Percentiles rank a stretch among this genome's conserved stretches.
Conservation (phyloP, 92 coral and sea anemone species). For the Phenganax marumi region DNA sequence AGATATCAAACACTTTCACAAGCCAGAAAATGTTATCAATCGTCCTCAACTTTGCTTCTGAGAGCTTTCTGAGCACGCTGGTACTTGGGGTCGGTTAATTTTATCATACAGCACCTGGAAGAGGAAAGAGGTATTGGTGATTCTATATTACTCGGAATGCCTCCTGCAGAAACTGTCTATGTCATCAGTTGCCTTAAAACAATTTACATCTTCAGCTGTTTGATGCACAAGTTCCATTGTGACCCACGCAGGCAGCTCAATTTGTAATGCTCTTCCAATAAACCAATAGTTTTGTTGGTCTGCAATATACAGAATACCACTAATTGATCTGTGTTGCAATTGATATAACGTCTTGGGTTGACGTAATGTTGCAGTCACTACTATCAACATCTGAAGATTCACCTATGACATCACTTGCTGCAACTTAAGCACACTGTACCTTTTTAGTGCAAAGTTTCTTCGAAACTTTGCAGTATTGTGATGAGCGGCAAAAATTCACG, state of each 20-base stretch:
- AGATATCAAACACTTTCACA: slow-evolving; percentile 7
- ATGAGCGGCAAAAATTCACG: too few species aligned
- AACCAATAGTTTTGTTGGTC: slow-evolving; percentile 52
- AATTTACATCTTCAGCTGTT: slow-evolving; percentile 45
- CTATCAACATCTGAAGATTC: slow-evolving; percentile 24
- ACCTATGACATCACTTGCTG: slow-evolving; percentile 29
- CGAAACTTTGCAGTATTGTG: too few species aligned
- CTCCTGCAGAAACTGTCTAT: slow-evolving; percentile 40
- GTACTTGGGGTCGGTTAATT: neutral
- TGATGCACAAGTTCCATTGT: slow-evolving; percentile 49
- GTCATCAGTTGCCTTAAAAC: slow-evolving; percentile 46
- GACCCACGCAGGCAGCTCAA: slow-evolving; percentile 51
- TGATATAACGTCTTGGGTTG: slow-evolving; percentile 28
- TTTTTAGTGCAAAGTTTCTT: too few species aligned
- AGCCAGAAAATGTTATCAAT: neutral
- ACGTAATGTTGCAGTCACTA: slow-evolving; percentile 33
- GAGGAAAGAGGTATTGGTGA: slow-evolving; percentile 46
- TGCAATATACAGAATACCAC: slow-evolving; percentile 53
- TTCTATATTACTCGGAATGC: slow-evolving; percentile 39
- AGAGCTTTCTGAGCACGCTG: neutral
- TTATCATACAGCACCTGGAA: slow-evolving; percentile 48
- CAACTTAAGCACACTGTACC: slow-evolving; percentile 39
- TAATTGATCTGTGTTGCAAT: slow-evolving; percentile 45
- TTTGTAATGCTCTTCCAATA: slow-evolving; percentile 43
- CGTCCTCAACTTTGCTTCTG: neutral